Conservation (phyloP, 2,113 vertebrate species). For the Sapayoa aenigma region DNA sequence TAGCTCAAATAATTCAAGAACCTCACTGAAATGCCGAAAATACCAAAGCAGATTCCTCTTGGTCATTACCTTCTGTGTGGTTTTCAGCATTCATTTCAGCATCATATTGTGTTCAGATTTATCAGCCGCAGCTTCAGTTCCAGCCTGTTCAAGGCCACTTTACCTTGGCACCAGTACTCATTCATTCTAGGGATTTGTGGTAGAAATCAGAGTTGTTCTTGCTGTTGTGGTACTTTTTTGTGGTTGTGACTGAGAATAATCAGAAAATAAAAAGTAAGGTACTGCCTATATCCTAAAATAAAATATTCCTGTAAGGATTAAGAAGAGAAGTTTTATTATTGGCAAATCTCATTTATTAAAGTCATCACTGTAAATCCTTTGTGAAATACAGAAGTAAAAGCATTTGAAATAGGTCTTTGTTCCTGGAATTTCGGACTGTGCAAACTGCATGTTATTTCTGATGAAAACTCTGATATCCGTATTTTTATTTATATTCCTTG, state of each 20-base stretch:
- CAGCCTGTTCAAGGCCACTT: neutral
- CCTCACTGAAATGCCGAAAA: constrained; percentile 12
- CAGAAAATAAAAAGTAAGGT: neutral
- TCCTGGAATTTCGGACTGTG: neutral
- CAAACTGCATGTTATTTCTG: neutral
- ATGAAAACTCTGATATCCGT: neutral
- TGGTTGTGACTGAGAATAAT: neutral
- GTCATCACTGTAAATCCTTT: neutral
- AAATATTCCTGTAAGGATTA: neutral
- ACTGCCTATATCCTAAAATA: neutral
- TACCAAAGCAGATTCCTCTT: neutral
- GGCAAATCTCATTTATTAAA: neutral
- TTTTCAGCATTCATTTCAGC: neutral
- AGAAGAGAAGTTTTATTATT: neutral
- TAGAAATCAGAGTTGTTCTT: neutral
- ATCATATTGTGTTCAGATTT: neutral
- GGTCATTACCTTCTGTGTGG: neutral
- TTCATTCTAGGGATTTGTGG: neutral
- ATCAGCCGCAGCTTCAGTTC: neutral
- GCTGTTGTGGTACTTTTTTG: neutral
- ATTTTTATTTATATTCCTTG: neutral
- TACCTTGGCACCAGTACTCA: neutral
- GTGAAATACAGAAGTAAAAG: neutral
- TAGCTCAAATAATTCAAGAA: constrained; percentile 25
- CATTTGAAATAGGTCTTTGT: neutral